These are phyloP conservation scores for Coreius guichenoti DNA, from an alignment of 2,797 vertebrate genomes.

Conservation along the genomic window DNA sequence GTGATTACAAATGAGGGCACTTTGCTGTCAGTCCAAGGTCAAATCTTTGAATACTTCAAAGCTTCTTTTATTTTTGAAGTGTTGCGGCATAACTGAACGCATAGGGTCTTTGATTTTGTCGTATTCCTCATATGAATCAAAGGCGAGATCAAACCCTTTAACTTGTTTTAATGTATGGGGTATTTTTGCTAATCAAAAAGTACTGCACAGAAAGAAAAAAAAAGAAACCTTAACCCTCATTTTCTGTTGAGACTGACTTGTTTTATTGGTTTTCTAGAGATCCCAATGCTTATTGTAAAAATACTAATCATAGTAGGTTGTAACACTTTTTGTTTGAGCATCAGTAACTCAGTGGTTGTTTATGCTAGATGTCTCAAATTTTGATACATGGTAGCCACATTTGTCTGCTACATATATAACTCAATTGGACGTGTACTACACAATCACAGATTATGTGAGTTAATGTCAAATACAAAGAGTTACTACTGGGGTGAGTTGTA, in stretches of 20 bases:
- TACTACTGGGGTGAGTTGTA: too few species aligned
- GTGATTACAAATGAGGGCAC: conserved; percentile 38
- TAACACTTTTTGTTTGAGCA: too few species aligned
- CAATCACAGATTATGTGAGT: too few species aligned
- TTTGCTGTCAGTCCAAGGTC: conserved; percentile 44
- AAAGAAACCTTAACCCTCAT: neutral
- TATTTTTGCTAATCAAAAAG: conserved; percentile 16
- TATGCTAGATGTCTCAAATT: too few species aligned
- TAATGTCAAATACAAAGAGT: too few species aligned
- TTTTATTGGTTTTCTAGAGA: neutral
- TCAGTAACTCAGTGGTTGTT: too few species aligned
- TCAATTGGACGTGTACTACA: too few species aligned
- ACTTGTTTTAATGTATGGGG: conserved; percentile 18
- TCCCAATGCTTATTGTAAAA: neutral
- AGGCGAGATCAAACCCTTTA: conserved; percentile 37
- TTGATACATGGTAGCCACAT: too few species aligned
- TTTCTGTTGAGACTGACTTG: neutral
- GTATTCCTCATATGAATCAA: conserved; percentile 23
- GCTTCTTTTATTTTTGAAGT: conserved; percentile 14
- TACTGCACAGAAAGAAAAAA: neutral
- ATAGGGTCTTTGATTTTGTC: conserved; percentile 21
- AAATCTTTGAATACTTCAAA: conserved; percentile 45
- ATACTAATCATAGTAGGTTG: neutral
- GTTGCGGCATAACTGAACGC: neutral
- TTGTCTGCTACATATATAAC: too few species aligned